A percentile compares a stretch with the other conserved stretches of the same genome.
phyloP scores from a whole-genome alignment of 2,888 invertebrate species.

The Trachelus stipa region DNA sequence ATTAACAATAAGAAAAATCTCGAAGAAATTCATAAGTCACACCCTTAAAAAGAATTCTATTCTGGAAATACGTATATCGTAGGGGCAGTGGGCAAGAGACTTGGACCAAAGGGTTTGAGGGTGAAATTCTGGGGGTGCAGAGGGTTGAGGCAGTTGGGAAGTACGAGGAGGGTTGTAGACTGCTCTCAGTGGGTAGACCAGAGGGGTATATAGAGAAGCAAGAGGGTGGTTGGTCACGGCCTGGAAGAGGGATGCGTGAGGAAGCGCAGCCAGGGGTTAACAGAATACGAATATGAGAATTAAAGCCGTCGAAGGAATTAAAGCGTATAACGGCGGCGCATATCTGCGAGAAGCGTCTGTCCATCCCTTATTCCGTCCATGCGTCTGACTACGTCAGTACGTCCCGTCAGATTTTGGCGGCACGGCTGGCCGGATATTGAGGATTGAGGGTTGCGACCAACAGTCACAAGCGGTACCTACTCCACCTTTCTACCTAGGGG shows the following conservation, averaged over 20 bases:
- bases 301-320: slow-evolving; percentile 66
- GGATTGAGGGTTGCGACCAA: slow-evolving; percentile 40
- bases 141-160: slow-evolving; percentile 29
- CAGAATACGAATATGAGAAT: slow-evolving; percentile 66
- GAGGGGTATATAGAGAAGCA: background rate
- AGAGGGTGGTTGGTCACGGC: background rate
- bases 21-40: background rate
- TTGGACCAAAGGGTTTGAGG: slow-evolving; percentile 41
- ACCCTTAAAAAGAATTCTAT: slow-evolving; percentile 16
- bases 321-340: slow-evolving; percentile 58
- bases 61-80: slow-evolving; percentile 47
- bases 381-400: background rate
- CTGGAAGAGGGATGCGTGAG: slow-evolving; percentile 27
- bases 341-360: slow-evolving; percentile 47
- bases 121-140: slow-evolving; percentile 30
- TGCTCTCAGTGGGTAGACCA: background rate
- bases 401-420: slow-evolving; percentile 8
- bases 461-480: background rate
- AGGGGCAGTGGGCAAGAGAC: slow-evolving; percentile 41
- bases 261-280: slow-evolving; percentile 29
- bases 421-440: slow-evolving; percentile 49
- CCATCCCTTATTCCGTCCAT: slow-evolving; percentile 31
- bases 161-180: background rate
- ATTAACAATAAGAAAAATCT: background rate
- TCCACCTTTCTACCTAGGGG: background rate